Conservation (phyloP, 2,113 vertebrate genomes). For the Boulengeromyrus knoepffleri region DNA sequence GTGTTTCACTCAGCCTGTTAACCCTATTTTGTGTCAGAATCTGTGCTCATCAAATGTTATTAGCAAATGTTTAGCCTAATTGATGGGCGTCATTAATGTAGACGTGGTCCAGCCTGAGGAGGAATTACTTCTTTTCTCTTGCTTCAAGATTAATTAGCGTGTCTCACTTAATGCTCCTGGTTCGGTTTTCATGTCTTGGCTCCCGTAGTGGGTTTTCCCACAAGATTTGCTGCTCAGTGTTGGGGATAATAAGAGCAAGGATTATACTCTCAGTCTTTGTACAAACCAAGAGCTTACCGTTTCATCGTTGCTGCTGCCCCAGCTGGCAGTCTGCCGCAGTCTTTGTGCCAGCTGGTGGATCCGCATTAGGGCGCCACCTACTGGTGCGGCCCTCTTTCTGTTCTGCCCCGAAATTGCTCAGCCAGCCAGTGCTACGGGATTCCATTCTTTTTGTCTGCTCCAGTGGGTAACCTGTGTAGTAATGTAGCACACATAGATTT, state of each 20-base stretch:
- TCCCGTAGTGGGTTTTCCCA: background rate
- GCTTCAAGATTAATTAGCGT: background rate
- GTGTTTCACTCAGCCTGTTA: background rate
- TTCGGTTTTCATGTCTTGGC: background rate
- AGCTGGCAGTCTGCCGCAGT: background rate
- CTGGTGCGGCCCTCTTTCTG: background rate
- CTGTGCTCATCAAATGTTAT: background rate
- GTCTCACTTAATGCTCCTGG: background rate
- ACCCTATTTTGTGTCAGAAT: background rate
- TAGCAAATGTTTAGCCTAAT: background rate
- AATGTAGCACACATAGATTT: background rate
- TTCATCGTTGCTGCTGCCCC: background rate
- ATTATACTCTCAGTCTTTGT: background rate
- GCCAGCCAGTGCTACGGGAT: background rate
- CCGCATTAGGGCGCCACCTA: background rate
- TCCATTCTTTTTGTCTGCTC: background rate
- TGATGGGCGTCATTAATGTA: background rate
- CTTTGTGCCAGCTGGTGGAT: background rate
- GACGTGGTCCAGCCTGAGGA: background rate
- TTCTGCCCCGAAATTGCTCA: background rate
- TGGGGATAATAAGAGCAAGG: background rate
- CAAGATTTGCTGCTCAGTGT: background rate
- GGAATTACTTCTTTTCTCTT: background rate
- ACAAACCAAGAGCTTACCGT: background rate
- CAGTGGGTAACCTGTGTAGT: background rate